Base-by-base conservation (phyloP, 1,140 invertebrate species). In the Aporrectodea caliginosa region DNA sequence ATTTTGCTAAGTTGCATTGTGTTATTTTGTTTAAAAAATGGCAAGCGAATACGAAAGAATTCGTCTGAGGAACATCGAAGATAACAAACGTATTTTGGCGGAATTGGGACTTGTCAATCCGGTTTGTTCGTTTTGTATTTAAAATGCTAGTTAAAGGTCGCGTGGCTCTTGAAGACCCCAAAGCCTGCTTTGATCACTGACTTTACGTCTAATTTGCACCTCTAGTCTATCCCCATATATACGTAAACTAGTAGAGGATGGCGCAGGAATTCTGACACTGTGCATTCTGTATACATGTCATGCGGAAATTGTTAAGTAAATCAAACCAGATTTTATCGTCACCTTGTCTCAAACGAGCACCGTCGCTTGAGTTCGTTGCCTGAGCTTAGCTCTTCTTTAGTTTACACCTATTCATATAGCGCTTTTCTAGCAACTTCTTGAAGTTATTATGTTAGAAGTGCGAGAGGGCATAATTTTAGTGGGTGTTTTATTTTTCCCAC, bases 31-130 rank as follows among this genome's bases (percentile, higher is more conserved):
- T n/a, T n/a, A n/a, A n/a, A 58, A 58, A 58, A 72, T 72, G 70
- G 14, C 70, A 29, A 29, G 69, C 69, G 76, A 83, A 69, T 86
- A 86, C 79, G 84, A 86, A 81, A 22, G 82, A 69, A 70, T 85
- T 6, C 79, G 85, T 75, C 68, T 77, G 31, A 82, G 83, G 72
- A 86, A 86, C 78, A 69, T 86, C 30, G 85, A 84, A 77, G 85
- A 86, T 70, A 86, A 86, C 75, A 80, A 80, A 43, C 76, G 83
- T 43, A 82, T 86, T 75, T 80, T 86, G 16, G 83, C 85, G 70
- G 82, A 85, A 68, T 81, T 86, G 75, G 85, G 85, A 34, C 75
- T 85, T 2, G 75, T 82, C 2, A 83, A 86, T 81, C 84, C 84
- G 33, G 85, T 86, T 72, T 73, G 84, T 58, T 58, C 6, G 22